Conservation (phyloP, 2,888 invertebrate genomes). For the Coecobrya sp. region DNA sequence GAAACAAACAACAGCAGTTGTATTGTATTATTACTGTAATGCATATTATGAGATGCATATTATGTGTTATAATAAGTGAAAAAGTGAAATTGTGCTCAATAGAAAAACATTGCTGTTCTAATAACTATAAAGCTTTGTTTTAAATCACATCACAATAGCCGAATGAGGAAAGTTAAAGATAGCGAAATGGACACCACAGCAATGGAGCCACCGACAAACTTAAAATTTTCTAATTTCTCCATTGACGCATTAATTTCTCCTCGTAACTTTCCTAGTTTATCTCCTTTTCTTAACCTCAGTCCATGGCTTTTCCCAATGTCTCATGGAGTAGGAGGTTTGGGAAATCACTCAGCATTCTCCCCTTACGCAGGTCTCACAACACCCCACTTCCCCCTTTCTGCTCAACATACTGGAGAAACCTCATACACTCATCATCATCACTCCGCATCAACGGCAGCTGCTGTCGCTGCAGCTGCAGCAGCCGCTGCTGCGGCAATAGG, state of each 20-base stretch:
- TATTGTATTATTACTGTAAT: no score
- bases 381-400: constrained; percentile 79
- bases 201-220: constrained; percentile 80
- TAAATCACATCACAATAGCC: neutral
- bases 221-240: constrained; percentile 86
- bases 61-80: no score
- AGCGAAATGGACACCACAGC: constrained; percentile 71
- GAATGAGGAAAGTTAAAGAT: constrained; percentile 78
- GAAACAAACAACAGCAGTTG: no score
- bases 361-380: constrained; percentile 83
- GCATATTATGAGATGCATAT: no score
- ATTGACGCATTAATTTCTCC: constrained; percentile 86
- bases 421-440: constrained; percentile 50
- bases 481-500: constrained; percentile 66
- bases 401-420: constrained; percentile 26
- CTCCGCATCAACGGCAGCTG: constrained; percentile 4
- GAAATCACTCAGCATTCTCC: constrained; percentile 82
- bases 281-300: constrained; percentile 85
- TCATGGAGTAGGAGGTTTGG: constrained; percentile 56
- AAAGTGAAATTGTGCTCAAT: neutral
- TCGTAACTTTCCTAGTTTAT: constrained; percentile 82
- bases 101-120: neutral
- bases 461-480: constrained; percentile 48
- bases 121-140: neutral
- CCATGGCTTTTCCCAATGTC: constrained; percentile 85